Evolutionary conservation across 2,888 invertebrate genomes (phyloP), one percentile per base, ranked within the genome.

Genomic region (Ophion costatus): DNA sequence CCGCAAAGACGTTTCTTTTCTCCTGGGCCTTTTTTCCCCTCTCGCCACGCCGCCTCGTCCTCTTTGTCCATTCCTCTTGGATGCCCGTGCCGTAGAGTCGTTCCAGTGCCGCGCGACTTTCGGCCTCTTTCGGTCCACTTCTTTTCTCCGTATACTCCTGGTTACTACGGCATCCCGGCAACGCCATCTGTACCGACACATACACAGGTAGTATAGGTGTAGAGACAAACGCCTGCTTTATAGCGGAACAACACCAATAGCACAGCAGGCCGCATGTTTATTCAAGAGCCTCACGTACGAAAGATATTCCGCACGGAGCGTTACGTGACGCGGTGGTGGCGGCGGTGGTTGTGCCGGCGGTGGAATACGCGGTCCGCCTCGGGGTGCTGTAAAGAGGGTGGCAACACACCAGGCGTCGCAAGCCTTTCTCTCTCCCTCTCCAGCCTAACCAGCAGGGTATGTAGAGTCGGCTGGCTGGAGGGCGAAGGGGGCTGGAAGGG

Each of bases 211-310:
- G 78, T 71, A 74, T 78, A 24, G 57, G 71, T n/a, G 38, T 33
- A 61, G 66, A 61, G 51, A 64, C 42, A 56, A 78, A 85, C 86
- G 88, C 83, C 86, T 89, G 87, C 89, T 88, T 90, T 88, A 88
- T 89, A 87, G 89, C 87, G 86, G 75, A 63, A 64, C 56, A 79
- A 75, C 63, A 64, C 51, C 76, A 80, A 76, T 76, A 85, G 76
- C 59, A 81, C 63, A 70, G 82, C 88, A 80, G 89, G 87, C 88
- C 89, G 90, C 91, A 92, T 92, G 93, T 93, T 93, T 93, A 93
- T 93, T 92, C 93, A 93, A 91, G 91, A 93, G 91, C 86, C 90
- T 91, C 92, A 91, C 92, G 92, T 92, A 92, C 90, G 91, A 91
- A 92, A 91, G 92, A 92, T 92, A 92, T 92, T 92, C 92, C 90